Evolutionary conservation across 2,888 invertebrate species (phyloP).

Genomic region (Eremobia ochroleuca): DNA sequence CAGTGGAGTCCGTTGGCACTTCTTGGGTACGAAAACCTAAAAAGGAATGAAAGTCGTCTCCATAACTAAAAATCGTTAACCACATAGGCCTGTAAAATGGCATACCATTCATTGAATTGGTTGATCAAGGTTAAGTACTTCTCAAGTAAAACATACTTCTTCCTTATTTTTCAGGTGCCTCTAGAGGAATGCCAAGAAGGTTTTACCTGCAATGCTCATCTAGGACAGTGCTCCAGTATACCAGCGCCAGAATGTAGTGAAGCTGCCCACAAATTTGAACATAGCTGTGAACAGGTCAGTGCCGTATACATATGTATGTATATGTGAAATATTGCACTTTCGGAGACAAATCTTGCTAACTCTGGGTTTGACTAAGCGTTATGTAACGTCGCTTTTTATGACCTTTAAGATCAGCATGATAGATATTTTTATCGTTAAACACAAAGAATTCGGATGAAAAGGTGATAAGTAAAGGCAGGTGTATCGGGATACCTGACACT

Average conservation of each 20-base stretch:
- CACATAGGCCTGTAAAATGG: not conserved
- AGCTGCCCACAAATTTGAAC: slow-evolving; percentile 72
- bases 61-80: not conserved
- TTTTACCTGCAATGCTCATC: slow-evolving; percentile 82
- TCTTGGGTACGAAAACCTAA: no score
- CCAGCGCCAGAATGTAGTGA: slow-evolving; percentile 83
- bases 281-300: slow-evolving; percentile 87
- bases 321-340: not conserved
- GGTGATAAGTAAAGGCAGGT: not conserved
- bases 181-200: slow-evolving; percentile 79
- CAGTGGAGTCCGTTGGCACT: no score
- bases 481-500: not conserved
- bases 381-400: not conserved
- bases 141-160: not conserved
- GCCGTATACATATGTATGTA: not conserved
- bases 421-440: not conserved
- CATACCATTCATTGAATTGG: not conserved
- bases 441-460: no score
- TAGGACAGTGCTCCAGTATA: slow-evolving; percentile 77
- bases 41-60: not conserved
- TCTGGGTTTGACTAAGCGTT: not conserved
- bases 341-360: not conserved
- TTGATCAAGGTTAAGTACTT: not conserved
- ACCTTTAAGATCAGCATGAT: not conserved
- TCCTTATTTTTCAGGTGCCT: slow-evolving; percentile 78